These are phyloP conservation scores for Heptranchias perlo DNA, from an alignment of 2,113 vertebrate species.

Conservation along the genomic window DNA sequence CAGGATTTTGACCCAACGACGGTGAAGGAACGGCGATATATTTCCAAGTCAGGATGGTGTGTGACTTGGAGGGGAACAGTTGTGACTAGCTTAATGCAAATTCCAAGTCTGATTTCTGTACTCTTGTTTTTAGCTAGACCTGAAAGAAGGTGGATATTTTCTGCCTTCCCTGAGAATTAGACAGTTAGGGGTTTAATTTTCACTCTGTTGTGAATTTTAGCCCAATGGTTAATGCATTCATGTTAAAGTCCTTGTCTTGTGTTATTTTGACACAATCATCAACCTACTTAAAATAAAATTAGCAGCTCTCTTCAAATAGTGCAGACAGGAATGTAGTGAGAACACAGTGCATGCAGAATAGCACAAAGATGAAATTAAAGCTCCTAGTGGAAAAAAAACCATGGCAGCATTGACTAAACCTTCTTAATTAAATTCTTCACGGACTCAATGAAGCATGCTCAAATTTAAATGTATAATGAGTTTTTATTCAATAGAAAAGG, in stretches of 20 bases:
- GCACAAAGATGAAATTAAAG: not conserved
- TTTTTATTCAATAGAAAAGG: not conserved
- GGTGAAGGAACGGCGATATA: too few relatives aligned
- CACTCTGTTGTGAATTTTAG: not conserved
- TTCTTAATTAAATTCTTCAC: not conserved
- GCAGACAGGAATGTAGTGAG: not conserved
- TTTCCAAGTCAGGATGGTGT: too few relatives aligned
- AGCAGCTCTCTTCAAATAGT: not conserved
- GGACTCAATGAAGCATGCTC: not conserved
- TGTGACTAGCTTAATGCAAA: not conserved
- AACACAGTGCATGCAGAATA: not conserved
- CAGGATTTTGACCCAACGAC: too few relatives aligned
- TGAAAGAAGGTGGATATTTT: not conserved
- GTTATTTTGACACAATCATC: not conserved
- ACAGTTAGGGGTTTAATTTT: not conserved
- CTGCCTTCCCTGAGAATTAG: not conserved
- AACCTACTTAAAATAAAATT: not conserved
- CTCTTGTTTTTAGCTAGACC: not conserved
- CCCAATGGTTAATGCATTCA: not conserved
- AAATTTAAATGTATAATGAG: not conserved
- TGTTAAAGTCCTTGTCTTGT: not conserved
- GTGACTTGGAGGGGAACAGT: too few relatives aligned
- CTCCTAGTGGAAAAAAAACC: not conserved
- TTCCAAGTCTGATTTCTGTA: not conserved
- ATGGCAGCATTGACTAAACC: not conserved